Evolutionary conservation across 92 coral and sea anemone species (phyloP).

Genomic region (Porites divaricata): DNA sequence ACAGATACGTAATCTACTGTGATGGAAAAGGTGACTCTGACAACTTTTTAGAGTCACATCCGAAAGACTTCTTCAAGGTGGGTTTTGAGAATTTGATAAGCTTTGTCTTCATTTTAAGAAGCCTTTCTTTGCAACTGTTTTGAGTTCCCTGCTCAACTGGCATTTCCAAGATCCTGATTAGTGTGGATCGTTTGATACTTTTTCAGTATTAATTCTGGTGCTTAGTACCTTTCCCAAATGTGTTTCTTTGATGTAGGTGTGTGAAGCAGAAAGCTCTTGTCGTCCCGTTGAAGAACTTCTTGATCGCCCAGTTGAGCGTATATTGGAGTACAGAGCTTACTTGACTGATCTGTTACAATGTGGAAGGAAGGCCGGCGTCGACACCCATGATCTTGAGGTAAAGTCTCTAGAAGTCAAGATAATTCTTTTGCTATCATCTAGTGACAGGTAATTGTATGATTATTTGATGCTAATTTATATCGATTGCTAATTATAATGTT

Average conservation of each 20-base stretch:
- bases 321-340: slow-evolving; percentile 82
- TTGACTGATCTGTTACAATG: slow-evolving; percentile 74
- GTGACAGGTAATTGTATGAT: not conserved
- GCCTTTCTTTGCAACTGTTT: not conserved
- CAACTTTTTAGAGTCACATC: slow-evolving; percentile 68
- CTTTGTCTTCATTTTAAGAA: not conserved
- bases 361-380: slow-evolving; percentile 71
- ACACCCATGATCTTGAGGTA: slow-evolving; percentile 86
- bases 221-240: not conserved
- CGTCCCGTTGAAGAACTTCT: slow-evolving; percentile 83
- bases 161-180: not conserved
- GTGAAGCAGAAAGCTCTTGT: slow-evolving; percentile 21
- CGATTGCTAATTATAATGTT: not conserved
- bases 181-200: too few relatives aligned
- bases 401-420: too few relatives aligned
- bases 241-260: slow-evolving; percentile 9
- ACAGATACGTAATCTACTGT: slow-evolving; percentile 83
- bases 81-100: not conserved
- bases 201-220: too few relatives aligned
- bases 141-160: not conserved
- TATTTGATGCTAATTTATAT: too few relatives aligned
- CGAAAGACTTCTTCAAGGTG: slow-evolving; percentile 87
- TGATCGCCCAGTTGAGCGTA: slow-evolving; percentile 86
- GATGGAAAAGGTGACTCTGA: slow-evolving; percentile 93
- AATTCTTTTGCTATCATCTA: not conserved